These are phyloP conservation scores for Stegodyphus mimosarum DNA, from an alignment of 1,140 invertebrate species.

Conservation along the genomic window DNA sequence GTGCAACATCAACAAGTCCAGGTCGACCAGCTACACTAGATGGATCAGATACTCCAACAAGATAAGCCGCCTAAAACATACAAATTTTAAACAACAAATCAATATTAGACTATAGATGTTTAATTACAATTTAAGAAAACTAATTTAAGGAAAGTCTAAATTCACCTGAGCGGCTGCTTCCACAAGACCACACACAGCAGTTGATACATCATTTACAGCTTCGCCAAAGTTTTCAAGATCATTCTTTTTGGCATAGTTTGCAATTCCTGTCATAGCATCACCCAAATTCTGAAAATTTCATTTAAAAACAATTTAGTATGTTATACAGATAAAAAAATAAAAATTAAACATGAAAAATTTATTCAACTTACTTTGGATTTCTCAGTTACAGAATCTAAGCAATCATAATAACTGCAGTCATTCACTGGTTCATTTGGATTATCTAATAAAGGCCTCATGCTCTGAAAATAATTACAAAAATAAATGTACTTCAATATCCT, in stretches of 20 bases:
- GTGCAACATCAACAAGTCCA: conserved; percentile 91
- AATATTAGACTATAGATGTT: neutral
- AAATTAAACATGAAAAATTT: neutral
- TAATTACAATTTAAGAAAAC: neutral
- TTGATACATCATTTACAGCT: conserved; percentile 84
- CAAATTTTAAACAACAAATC: neutral
- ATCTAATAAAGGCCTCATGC: conserved; percentile 82
- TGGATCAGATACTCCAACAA: conserved; percentile 92
- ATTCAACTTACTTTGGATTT: conserved; percentile 78
- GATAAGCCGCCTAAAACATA: conserved; percentile 85
- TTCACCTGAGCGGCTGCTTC: conserved; percentile 82
- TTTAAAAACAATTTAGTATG: neutral
- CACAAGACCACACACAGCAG: conserved; percentile 90
- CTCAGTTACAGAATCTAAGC: conserved; percentile 92
- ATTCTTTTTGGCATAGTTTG: conserved; percentile 87
- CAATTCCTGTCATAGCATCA: conserved; percentile 94
- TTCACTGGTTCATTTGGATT: conserved; percentile 89
- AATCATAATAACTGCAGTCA: conserved; percentile 92
- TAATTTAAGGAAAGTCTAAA: neutral
- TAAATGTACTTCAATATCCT: neutral
- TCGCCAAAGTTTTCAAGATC: conserved; percentile 89
- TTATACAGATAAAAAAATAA: conserved; percentile 7
- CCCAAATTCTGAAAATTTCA: conserved; percentile 71
- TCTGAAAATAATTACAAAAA: conserved; percentile 64
- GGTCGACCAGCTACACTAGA: conserved; percentile 89